These are phyloP conservation scores for Folsomia candida DNA, from an alignment of 2,888 invertebrate species.

Conservation along the genomic window DNA sequence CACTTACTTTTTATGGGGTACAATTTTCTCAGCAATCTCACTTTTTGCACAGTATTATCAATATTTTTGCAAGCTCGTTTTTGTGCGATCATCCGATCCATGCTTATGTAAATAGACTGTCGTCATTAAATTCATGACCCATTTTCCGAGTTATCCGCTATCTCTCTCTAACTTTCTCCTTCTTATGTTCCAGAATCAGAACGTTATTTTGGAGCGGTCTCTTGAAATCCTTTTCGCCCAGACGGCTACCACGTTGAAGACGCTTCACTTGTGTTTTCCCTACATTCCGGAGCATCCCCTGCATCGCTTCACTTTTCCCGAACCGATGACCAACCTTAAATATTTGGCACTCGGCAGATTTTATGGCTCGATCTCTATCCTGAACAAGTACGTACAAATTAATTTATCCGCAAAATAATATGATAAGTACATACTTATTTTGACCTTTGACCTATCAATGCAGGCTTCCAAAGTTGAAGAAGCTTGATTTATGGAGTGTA, in stretches of 20 bases:
- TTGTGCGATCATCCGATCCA: too few relatives aligned
- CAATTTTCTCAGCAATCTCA: too few relatives aligned
- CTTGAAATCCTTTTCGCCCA: constrained; percentile 9
- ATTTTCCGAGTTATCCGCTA: too few relatives aligned
- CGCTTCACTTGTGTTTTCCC: constrained; percentile 37
- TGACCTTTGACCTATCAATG: too few relatives aligned
- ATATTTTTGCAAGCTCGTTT: too few relatives aligned
- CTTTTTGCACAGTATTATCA: too few relatives aligned
- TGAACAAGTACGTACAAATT: too few relatives aligned
- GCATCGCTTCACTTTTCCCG: constrained; percentile 30
- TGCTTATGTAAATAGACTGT: too few relatives aligned
- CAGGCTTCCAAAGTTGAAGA: constrained; percentile 34
- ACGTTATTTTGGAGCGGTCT: constrained; percentile 28
- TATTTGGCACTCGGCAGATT: constrained; percentile 32
- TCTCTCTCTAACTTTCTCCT: background rate
- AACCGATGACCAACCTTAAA: constrained; percentile 30
- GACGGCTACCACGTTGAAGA: constrained; percentile 19
- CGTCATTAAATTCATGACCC: too few relatives aligned
- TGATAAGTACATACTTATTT: too few relatives aligned
- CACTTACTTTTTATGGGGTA: too few relatives aligned
- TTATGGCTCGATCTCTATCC: constrained; percentile 27
- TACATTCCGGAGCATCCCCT: constrained; percentile 24
- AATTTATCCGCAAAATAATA: too few relatives aligned
- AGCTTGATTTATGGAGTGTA: constrained; percentile 41
- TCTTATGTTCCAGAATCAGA: constrained; percentile 26